Evolutionary conservation across 2,888 invertebrate species (phyloP).

Genomic region (Myopa tessellatipennis): DNA sequence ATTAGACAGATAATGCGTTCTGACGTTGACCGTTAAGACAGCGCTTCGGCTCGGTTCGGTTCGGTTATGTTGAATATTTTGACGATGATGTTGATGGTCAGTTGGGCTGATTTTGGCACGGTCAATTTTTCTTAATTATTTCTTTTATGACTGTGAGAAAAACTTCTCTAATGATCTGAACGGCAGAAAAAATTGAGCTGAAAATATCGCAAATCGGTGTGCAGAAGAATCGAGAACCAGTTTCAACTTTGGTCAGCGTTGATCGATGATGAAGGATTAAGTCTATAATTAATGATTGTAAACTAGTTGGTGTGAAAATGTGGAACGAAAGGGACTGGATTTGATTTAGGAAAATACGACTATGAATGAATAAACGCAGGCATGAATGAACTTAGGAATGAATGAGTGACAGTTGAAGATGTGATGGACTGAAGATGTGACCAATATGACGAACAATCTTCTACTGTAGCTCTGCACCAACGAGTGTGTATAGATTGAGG

Average conservation of each 20-base stretch:
- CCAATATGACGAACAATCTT: too few species aligned
- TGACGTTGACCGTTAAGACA: conserved; percentile 56
- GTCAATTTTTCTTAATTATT: conserved; percentile 60
- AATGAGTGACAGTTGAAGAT: too few species aligned
- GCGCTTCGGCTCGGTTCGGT: conserved; percentile 3
- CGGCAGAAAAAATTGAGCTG: conserved; percentile 34
- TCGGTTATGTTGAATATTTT: not conserved
- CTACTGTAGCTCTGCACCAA: too few species aligned
- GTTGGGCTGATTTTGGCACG: conserved; percentile 61
- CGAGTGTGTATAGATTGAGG: too few species aligned
- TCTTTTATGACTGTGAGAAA: conserved; percentile 59
- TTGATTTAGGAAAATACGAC: too few species aligned
- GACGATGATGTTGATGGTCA: conserved; percentile 59
- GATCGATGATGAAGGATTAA: conserved; percentile 58
- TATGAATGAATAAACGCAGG: too few species aligned
- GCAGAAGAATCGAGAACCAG: not conserved
- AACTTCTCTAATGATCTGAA: conserved; percentile 50
- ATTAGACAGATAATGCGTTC: conserved; percentile 64
- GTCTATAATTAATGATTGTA: conserved; percentile 60
- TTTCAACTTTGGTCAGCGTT: conserved; percentile 20
- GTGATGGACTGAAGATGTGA: too few species aligned
- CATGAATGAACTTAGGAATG: too few species aligned
- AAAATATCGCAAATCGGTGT: not conserved
- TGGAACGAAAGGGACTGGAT: not conserved
- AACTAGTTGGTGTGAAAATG: conserved; percentile 49